phyloP scores from a whole-genome alignment of 2,797 vertebrate species.

The Pteronotus mesoamericanus region DNA sequence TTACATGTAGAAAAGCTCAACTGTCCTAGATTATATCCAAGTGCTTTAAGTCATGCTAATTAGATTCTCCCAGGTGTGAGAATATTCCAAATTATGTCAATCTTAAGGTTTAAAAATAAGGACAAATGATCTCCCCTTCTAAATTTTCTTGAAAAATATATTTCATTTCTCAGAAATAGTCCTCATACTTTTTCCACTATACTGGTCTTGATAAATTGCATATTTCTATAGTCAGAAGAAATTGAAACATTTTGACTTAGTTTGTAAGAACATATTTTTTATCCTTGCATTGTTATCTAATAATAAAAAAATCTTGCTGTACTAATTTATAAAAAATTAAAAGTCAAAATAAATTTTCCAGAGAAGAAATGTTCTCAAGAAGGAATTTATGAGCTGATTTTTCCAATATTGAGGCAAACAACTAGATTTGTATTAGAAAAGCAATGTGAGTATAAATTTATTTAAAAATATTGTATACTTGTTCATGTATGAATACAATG shows the following conservation, averaged over 20 bases:
- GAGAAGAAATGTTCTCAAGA: conserved; percentile 41
- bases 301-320: conserved; percentile 54
- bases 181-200: conserved; percentile 31
- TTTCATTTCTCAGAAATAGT: conserved; percentile 52
- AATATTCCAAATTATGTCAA: conserved; percentile 25
- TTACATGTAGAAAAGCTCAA: conserved; percentile 42
- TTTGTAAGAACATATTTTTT: conserved; percentile 15
- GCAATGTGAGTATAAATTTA: not conserved
- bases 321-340: conserved; percentile 55
- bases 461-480: not conserved
- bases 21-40: conserved; percentile 25
- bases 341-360: conserved; percentile 47
- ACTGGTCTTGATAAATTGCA: conserved; percentile 62
- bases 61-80: conserved; percentile 33
- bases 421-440: not conserved
- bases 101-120: conserved; percentile 59
- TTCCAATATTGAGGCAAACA: not conserved
- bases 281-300: conserved; percentile 51
- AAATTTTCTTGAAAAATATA: conserved; percentile 57
- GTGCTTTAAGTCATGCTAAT: conserved; percentile 57
- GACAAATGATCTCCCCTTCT: not conserved
- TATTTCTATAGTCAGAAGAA: conserved; percentile 39
- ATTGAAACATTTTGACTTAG: conserved; percentile 45
- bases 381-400: conserved; percentile 32
- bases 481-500: not conserved